Evolutionary conservation across 2,797 vertebrate genomes (phyloP), one percentile per base, ranked within the genome.

Genomic region (Iguana delicatissima): DNA sequence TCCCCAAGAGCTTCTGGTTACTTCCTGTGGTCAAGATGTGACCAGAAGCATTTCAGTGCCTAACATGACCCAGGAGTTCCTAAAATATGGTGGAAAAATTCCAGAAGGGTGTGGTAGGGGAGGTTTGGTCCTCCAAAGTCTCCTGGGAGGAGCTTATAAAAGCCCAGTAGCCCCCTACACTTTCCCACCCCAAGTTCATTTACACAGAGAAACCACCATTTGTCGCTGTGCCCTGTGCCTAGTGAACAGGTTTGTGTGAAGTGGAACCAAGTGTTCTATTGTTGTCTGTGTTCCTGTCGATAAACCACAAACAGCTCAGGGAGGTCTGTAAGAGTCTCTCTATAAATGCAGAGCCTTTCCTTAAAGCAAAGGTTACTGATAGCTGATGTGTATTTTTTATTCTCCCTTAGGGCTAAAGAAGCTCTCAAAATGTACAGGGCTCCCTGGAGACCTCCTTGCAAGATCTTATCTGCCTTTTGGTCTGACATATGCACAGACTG

Each of bases 281-380:
- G 35, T 59, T 29, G 52, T 73, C 4, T 24, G 22, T 85, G 57
- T n/a, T 55, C 55, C 18, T 73, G 14, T 72, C 84, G 26, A 7
- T 32, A 22, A 32, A 9, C 18, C 50, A 50, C 32, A 59, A 59
- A 86, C 22, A 29, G 42, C 10, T n/a, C 42, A 32, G 5, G 38
- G 85, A 76, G 74, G 29, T 42, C 29, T 81, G 55, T 35, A 20
- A 90, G 79, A 74, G 18, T 92, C 87, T 92, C 93, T 90, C 35
- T 81, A 89, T 80, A 84, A 93, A 92, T 92, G 92, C 95, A 93
- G 92, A 95, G 94, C 77, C 72, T 85, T 14, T 74, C 83, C 89
- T 95, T 92, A 95, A 91, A 80, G 92, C 86, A 95, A 93, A 94
- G 96, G 94, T 67, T 94, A 89, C 72, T 73, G 64, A 50, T 77